A percentile compares a stretch with the other conserved stretches of the same genome.
Evolutionary conservation across 1,140 invertebrate species (phyloP).

Genomic region (Pseudachorutes palmiensis): DNA sequence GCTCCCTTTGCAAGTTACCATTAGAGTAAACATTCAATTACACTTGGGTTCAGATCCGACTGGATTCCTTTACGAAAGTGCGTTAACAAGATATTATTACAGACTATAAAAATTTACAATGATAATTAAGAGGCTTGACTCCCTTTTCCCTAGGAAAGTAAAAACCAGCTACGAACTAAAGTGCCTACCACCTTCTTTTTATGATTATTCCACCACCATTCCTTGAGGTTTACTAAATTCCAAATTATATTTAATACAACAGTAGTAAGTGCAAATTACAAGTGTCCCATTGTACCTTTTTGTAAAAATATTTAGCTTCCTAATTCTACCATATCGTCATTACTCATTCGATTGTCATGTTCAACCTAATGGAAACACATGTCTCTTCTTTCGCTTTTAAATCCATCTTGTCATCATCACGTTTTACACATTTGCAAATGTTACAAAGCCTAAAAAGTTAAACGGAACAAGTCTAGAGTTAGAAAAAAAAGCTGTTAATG

Average conservation of each 20-base stretch:
- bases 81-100: conserved; percentile 7
- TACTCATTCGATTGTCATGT: conserved; percentile 11
- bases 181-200: neutral
- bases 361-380: conserved; percentile 1
- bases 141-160: neutral
- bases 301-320: no score
- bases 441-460: no score
- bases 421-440: neutral
- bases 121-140: conserved; percentile 15
- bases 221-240: neutral
- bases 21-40: conserved; percentile 12
- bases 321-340: no score
- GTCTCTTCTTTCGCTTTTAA: neutral
- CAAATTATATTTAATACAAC: no score
- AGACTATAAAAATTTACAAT: conserved; percentile 17
- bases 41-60: neutral
- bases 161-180: no score
- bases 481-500: no score
- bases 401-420: conserved; percentile 3
- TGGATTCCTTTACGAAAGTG: neutral
- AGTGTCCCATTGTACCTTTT: no score
- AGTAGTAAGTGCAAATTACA: no score
- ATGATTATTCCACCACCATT: neutral
- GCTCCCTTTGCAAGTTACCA: neutral
- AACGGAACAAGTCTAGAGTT: no score